A percentile compares a stretch with the other conserved stretches of the same genome.
phyloP scores from a whole-genome alignment of 2,797 vertebrate species.

The Apogon talboti region DNA sequence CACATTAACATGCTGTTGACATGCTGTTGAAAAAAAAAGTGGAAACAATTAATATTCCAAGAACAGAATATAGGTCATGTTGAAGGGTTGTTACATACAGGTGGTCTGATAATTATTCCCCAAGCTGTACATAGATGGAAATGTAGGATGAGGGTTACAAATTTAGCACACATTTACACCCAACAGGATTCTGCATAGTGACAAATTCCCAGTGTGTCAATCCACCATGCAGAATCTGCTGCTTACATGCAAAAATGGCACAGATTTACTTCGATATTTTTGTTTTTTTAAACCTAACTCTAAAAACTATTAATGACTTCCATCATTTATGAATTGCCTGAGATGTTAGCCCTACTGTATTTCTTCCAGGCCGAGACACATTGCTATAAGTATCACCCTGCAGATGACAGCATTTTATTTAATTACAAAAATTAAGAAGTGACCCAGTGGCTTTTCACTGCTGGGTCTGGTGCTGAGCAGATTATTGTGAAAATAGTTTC shows the following conservation, averaged over 20 bases:
- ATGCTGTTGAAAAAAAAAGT: too few species aligned
- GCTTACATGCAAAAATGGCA: background rate
- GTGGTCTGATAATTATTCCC: too few species aligned
- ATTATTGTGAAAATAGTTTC: conserved; percentile 59
- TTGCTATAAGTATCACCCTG: conserved; percentile 39
- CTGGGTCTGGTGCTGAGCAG: conserved; percentile 53
- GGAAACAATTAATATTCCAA: too few species aligned
- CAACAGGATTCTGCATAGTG: background rate
- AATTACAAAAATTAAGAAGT: conserved; percentile 67
- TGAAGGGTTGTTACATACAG: too few species aligned
- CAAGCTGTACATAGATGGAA: background rate
- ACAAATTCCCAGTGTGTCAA: too few species aligned
- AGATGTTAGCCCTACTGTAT: background rate
- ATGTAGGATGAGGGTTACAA: background rate
- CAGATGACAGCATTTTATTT: conserved; percentile 56
- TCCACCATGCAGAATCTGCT: background rate
- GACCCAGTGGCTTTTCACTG: conserved; percentile 45
- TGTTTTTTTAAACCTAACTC: background rate
- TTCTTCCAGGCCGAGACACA: conserved; percentile 36
- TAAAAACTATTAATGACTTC: background rate
- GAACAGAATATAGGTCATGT: too few species aligned
- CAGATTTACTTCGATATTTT: background rate
- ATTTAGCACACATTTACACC: background rate
- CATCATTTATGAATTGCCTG: background rate
- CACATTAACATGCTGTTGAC: too few species aligned